A percentile compares a stretch with the other conserved stretches of the same genome.
phyloP scores from a whole-genome alignment of 2,113 vertebrate genomes.

The Actenoides lindsayi region DNA sequence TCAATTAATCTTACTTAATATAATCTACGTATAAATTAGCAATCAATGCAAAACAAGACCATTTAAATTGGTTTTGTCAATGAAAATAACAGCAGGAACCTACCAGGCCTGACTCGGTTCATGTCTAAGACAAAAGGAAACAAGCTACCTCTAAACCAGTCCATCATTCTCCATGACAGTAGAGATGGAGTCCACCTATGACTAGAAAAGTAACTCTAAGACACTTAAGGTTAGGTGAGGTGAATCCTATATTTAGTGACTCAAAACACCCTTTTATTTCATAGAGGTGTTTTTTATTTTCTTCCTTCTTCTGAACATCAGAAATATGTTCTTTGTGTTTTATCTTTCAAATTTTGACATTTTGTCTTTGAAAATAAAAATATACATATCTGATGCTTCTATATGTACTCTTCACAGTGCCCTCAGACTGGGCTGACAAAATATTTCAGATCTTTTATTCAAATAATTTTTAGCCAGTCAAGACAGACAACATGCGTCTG shows the following conservation, averaged over 20 bases:
- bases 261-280: not conserved
- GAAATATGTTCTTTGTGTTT: not conserved
- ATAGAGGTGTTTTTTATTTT: fast-evolving
- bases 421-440: not conserved
- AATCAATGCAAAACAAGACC: not conserved
- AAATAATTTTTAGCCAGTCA: not conserved
- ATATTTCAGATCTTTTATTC: not conserved
- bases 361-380: not conserved
- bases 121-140: not conserved
- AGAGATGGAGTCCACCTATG: not conserved
- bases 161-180: not conserved
- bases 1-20: not conserved
- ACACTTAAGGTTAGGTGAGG: not conserved
- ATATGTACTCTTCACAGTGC: not conserved
- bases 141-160: not conserved
- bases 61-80: not conserved
- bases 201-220: not conserved
- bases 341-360: not conserved
- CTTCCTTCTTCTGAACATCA: not conserved
- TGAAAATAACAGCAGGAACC: not conserved
- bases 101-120: not conserved
- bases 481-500: not conserved
- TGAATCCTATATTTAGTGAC: not conserved
- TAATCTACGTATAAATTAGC: not conserved
- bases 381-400: not conserved